Evolutionary conservation across 2,797 vertebrate species (phyloP), one percentile per base, ranked within the genome.

Genomic region (Centroberyx gerrardi): DNA sequence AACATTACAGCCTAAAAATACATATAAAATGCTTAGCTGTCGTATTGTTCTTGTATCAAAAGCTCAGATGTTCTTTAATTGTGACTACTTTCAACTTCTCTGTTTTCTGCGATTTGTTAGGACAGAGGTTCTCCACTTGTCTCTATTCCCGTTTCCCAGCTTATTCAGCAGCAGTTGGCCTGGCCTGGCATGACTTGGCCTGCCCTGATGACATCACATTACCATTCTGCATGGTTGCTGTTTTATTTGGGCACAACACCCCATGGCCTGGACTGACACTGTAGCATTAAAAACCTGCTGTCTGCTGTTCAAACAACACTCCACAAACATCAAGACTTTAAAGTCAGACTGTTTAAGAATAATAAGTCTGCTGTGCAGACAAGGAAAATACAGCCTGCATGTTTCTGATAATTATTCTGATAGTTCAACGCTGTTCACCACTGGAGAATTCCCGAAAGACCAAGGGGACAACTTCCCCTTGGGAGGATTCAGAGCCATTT

Each of bases 211-310:
- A 90, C 83, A 74, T 80, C 63, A 80, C 72, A 90, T 88, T 85
- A 83, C 54, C 80, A 88, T 90, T 89, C 78, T 87, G 83, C 89
- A 77, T n/a, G 38, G 38, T 3, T 79, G 72, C 81, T 83, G 54
- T 72, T 90, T 87, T 66, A 68, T 75, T 55, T 9, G 1, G 63
- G 40, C 40, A 55, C 59, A 68, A 36, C 49, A 72, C 42, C 72
- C 22, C 28, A 46, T 71, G 52, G 67, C 59, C 74, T 31, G 4
- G 42, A 69, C 67, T 7, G 62, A 83, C 48, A 63, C 38, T 5
- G 59, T 36, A 8, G 59, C 59, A 62, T 52, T 46, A 77, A 28
- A 63, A 76, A 71, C 68, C 29, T 17, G 10, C 53, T 48, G 15
- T 49, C 28, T 53, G 29, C 51, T 33, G 51, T 38, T n/a, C 36